Evolutionary conservation across 2,888 invertebrate genomes (phyloP).

Genomic region (Entomobrya multifasciata): DNA sequence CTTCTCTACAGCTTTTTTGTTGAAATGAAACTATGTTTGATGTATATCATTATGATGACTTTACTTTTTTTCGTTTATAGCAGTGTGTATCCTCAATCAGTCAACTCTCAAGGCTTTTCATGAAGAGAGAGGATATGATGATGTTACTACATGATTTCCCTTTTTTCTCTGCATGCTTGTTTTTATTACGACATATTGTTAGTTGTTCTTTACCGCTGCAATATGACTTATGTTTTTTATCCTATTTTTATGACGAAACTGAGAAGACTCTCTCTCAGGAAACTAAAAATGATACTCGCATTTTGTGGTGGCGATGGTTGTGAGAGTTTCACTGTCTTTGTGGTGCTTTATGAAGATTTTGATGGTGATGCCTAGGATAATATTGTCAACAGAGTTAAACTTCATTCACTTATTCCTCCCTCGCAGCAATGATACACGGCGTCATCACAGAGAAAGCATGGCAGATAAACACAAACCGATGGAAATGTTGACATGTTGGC

Average conservation of each 20-base stretch:
- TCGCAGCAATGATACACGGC: slow-evolving; percentile 1
- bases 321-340: slow-evolving; percentile 12
- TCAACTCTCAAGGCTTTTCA: slow-evolving; percentile 62
- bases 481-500: slow-evolving; percentile 63
- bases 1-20: background rate
- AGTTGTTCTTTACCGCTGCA: too few relatives aligned
- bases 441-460: slow-evolving; percentile 30
- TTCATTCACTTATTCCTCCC: slow-evolving; percentile 61
- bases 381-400: slow-evolving; percentile 58
- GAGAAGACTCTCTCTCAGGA: slow-evolving; percentile 60
- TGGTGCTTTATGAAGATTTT: background rate
- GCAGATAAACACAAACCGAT: slow-evolving; percentile 40
- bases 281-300: slow-evolving; percentile 69
- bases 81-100: slow-evolving; percentile 59
- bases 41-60: too few relatives aligned
- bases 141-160: slow-evolving; percentile 59
- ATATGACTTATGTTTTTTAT: slow-evolving; percentile 38
- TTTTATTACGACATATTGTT: slow-evolving; percentile 70
- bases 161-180: slow-evolving; percentile 32
- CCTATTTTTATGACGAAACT: slow-evolving; percentile 43
- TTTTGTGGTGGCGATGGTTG: slow-evolving; percentile 44
- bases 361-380: slow-evolving; percentile 62
- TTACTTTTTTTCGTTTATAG: slow-evolving; percentile 2
- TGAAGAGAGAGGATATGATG: too few relatives aligned
- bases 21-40: background rate